A percentile compares a stretch with the other conserved stretches of the same genome.
phyloP scores from a whole-genome alignment of 2,797 vertebrate species.

The Spheniscus humboldti region DNA sequence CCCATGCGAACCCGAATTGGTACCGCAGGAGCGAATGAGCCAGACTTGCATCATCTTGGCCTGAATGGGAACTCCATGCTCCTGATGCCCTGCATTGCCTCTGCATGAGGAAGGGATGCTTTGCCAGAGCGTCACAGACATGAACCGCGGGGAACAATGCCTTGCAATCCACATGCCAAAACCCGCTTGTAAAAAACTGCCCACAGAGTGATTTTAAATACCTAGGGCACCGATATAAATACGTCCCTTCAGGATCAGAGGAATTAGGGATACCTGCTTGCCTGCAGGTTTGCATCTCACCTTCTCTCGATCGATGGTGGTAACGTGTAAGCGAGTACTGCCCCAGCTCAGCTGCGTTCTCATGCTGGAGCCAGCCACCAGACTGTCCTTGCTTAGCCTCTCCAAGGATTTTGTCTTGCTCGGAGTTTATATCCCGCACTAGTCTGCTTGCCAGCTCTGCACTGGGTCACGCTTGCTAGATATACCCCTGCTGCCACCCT shows the following conservation, averaged over 20 bases:
- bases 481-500: background rate
- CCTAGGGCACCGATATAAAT: fast-evolving
- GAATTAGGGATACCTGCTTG: background rate
- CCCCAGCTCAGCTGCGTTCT: background rate
- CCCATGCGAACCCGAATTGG: fast-evolving
- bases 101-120: background rate
- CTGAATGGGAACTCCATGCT: background rate
- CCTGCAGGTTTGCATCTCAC: background rate
- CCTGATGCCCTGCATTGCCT: fast-evolving
- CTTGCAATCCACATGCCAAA: fast-evolving
- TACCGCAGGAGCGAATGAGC: background rate
- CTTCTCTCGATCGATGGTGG: fast-evolving
- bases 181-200: background rate
- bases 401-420: background rate
- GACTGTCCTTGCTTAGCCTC: background rate
- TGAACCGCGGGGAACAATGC: fast-evolving
- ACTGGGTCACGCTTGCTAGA: background rate
- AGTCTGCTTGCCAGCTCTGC: background rate
- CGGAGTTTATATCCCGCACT: background rate
- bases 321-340: background rate
- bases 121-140: background rate
- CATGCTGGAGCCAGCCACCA: background rate
- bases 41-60: background rate
- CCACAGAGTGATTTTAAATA: background rate
- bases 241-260: background rate